phyloP scores from a whole-genome alignment of 2,113 vertebrate species.

The Octodon degus region DNA sequence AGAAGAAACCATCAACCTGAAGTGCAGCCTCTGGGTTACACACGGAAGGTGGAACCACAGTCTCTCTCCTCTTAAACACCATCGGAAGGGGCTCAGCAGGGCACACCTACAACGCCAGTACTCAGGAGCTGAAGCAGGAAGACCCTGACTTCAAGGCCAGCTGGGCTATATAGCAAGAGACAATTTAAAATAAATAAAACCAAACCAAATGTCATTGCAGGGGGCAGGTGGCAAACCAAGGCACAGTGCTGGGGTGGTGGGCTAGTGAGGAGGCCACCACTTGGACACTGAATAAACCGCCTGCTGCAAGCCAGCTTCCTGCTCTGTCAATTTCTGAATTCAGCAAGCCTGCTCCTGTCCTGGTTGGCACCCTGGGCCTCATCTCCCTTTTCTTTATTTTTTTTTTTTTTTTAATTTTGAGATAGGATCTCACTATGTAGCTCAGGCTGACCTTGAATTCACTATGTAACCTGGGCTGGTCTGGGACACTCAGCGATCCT shows the following conservation, averaged over 20 bases:
- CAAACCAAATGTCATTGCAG: not conserved
- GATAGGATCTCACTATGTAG: not conserved
- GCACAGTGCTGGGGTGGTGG: too few species aligned
- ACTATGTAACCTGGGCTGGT: not conserved
- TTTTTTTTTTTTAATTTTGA: not conserved
- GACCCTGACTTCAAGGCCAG: not conserved
- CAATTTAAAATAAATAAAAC: not conserved
- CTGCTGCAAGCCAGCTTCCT: constrained; percentile 29
- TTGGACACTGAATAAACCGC: not conserved
- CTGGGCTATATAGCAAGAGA: not conserved
- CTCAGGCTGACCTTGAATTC: not conserved
- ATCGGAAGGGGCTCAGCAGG: not conserved
- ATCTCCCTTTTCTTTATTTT: not conserved
- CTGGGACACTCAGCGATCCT: not conserved
- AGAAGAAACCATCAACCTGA: not conserved
- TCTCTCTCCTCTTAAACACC: not conserved
- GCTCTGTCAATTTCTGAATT: constrained; percentile 57
- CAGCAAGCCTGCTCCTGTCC: constrained; percentile 67
- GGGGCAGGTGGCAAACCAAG: not conserved
- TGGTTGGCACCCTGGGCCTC: not conserved
- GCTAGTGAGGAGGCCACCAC: not conserved
- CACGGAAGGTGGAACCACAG: not conserved
- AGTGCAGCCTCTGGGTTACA: not conserved
- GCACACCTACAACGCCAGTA: not conserved
- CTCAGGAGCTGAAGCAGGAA: not conserved